Base-by-base conservation (phyloP, 2,888 invertebrate genomes). In the Ichneumoninae sp. region DNA sequence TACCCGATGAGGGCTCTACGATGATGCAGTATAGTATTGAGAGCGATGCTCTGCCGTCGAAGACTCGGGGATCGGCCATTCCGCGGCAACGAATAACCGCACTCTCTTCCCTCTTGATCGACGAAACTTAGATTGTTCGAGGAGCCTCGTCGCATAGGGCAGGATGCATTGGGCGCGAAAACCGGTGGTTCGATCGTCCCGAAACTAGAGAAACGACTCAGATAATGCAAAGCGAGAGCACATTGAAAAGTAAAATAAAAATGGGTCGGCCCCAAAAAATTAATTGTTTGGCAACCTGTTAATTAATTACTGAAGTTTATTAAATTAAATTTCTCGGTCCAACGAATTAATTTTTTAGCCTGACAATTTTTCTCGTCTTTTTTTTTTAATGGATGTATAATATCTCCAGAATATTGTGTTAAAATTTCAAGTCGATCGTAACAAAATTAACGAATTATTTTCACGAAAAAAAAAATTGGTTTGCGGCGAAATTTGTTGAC, bases 1-100 rank as follows among this genome's bases (percentile, higher is more conserved):
- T 88, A 90, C 91, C 91, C 91, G 50, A 93, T 88, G 30, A 93
- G 89, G 68, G 92, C 91, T 54, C 92, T 88, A 82, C 91, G 89
- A 83, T 92, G 92, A 89, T 92, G 92, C 79, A 93, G 90, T 82
- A 92, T 91, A 47, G 91, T 90, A 83, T 92, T 93, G 60, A 92
- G 88, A 50, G 91, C 89, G 82, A 91, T 90, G 85, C 92, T 93
- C 85, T 91, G 92, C 84, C 92, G 89, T 65, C 91, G 87, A 10
- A 91, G 87, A 81, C 91, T 90, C 77, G 91, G 88, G 50, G 89
- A 88, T 87, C 89, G 88, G 52, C 88, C 88, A 78, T 73, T 70
- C 16, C 88, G 88, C 40, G 89, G 87, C 60, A 86, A 77, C 71
- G 88, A 85, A 73, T 88, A 85, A 75, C 81, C 80, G 83, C 88